A percentile compares a stretch with the other conserved stretches of the same genome.
phyloP scores from a whole-genome alignment of 2,888 invertebrate species.

The Baccha elongata region DNA sequence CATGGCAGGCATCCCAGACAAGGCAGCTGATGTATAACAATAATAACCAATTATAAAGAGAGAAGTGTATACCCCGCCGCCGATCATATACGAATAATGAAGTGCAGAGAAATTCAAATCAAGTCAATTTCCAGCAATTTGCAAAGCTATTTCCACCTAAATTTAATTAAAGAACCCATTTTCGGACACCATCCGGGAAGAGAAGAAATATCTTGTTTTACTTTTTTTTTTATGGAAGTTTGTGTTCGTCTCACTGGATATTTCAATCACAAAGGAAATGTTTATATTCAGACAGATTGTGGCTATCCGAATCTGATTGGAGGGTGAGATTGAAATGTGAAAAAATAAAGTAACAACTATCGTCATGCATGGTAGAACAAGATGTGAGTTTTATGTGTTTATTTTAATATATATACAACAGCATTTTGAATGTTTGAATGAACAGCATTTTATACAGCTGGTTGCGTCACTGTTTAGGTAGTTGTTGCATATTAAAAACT shows the following conservation, averaged over 20 bases:
- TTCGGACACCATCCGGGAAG: conserved; percentile 1
- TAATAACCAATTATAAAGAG: conserved; percentile 16
- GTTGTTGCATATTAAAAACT: no score
- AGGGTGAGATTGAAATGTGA: conserved; percentile 13
- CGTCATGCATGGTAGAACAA: conserved; percentile 21
- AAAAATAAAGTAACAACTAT: conserved; percentile 5
- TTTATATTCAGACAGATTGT: conserved; percentile 43
- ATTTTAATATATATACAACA: neutral
- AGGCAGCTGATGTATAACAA: conserved; percentile 38
- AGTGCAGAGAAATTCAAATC: conserved; percentile 51
- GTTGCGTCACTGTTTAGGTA: conserved; percentile 1
- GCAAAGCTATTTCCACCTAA: conserved; percentile 37
- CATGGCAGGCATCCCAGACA: neutral
- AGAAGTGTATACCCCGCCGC: conserved; percentile 26
- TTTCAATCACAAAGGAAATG: conserved; percentile 41
- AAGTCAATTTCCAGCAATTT: conserved; percentile 48
- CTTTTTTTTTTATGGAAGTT: neutral
- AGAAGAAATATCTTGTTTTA: neutral
- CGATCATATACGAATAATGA: conserved; percentile 44
- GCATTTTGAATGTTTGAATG: conserved; percentile 3
- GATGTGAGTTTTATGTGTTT: conserved; percentile 29
- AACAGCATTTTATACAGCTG: neutral
- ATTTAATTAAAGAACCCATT: conserved; percentile 53
- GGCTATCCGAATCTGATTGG: conserved; percentile 32
- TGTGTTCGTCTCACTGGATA: neutral